phyloP scores from a whole-genome alignment of 2,113 vertebrate genomes.

The Pteruthius melanotis region DNA sequence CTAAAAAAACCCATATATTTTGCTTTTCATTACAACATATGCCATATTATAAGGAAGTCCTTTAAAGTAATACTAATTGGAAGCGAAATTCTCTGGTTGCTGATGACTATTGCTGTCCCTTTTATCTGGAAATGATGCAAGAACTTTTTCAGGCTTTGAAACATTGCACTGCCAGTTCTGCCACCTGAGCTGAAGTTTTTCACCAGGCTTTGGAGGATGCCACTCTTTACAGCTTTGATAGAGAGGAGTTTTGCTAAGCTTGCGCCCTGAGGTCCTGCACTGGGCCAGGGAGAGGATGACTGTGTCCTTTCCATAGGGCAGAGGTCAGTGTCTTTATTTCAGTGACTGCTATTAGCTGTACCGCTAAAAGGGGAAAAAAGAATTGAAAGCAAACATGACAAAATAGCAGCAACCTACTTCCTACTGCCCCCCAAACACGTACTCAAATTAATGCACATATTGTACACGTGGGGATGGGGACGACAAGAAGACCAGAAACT shows the following conservation, averaged over 20 bases:
- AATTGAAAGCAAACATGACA: background rate
- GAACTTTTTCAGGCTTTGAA: background rate
- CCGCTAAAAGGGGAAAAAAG: background rate
- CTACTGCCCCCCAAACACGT: accelerated
- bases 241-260: background rate
- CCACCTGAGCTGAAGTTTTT: background rate
- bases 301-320: background rate
- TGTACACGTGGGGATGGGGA: accelerated
- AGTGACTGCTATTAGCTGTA: background rate
- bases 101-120: background rate
- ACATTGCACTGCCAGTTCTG: background rate
- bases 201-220: background rate
- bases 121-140: background rate
- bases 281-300: background rate
- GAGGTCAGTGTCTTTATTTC: background rate
- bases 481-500: background rate
- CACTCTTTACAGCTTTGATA: background rate
- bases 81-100: background rate
- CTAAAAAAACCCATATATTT: background rate
- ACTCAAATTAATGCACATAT: background rate
- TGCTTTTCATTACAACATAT: background rate
- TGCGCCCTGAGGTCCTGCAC: background rate
- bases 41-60: background rate
- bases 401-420: background rate
- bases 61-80: background rate